A percentile compares a stretch with the other conserved stretches of the same genome.
Conservation (phyloP, 2,113 vertebrate genomes). For the Mobula birostris region DNA sequence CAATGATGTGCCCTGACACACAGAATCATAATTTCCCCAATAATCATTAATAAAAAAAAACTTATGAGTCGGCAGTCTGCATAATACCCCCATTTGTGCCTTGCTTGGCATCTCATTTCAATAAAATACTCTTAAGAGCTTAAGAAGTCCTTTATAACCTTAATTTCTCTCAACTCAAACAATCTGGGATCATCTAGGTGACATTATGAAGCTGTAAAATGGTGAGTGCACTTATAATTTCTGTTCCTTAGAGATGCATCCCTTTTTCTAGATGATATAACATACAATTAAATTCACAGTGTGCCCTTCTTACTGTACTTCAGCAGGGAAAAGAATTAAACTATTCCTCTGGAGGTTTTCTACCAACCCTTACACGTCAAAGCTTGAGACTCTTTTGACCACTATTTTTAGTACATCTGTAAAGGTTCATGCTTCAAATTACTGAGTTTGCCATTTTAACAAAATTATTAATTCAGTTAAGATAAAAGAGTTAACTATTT, state of each 20-base stretch:
- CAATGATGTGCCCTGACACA: not conserved
- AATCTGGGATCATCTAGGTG: conserved; percentile 17
- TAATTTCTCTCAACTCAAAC: conserved; percentile 22
- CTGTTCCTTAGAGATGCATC: conserved; percentile 27
- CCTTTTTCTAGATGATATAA: not conserved
- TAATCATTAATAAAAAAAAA: not conserved
- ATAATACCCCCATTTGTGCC: conserved; percentile 23
- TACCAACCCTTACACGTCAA: conserved; percentile 4
- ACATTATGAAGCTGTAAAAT: conserved; percentile 33
- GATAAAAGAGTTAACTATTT: not conserved
- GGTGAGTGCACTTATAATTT: conserved; percentile 21
- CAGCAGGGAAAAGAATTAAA: conserved; percentile 7
- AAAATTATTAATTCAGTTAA: conserved; percentile 12
- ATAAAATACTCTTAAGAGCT: conserved; percentile 22
- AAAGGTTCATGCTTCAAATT: not conserved
- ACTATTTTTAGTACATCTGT: conserved; percentile 24
- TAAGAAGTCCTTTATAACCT: conserved; percentile 18
- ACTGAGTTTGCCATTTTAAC: conserved; percentile 32
- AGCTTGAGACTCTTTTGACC: conserved; percentile 1
- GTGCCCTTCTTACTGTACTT: conserved; percentile 16
- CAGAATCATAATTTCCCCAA: not conserved
- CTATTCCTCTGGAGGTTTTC: conserved; percentile 15
- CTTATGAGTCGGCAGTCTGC: not conserved
- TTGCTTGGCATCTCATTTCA: conserved; percentile 26
- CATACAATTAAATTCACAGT: conserved; percentile 30